phyloP scores from a whole-genome alignment of 1,140 invertebrate genomes.

The Chrysomallon squamiferum region DNA sequence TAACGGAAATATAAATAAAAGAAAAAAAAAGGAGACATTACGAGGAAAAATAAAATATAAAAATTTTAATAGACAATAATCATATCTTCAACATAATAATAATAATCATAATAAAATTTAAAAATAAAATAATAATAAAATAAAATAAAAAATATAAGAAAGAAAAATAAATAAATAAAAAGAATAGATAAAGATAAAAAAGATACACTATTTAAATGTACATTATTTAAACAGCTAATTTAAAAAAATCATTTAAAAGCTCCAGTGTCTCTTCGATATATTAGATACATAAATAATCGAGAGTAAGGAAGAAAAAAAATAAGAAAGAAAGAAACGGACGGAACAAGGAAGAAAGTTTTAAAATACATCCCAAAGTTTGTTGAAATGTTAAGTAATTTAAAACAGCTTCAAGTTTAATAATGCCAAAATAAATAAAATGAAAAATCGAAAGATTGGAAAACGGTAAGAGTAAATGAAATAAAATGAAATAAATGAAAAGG shows the following conservation, averaged over 20 bases:
- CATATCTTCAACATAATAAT: too few species aligned
- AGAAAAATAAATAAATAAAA: not conserved
- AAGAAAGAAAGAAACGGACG: not conserved
- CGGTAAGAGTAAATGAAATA: not conserved
- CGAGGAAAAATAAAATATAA: too few species aligned
- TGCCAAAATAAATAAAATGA: not conserved
- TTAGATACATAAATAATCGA: not conserved
- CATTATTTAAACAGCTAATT: not conserved
- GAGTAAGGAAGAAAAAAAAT: not conserved
- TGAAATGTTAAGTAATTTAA: not conserved
- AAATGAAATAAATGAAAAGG: not conserved
- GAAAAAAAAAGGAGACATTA: too few species aligned
- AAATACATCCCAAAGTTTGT: not conserved
- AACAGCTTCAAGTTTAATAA: not conserved
- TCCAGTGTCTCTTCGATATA: not conserved
- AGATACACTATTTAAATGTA: not conserved
- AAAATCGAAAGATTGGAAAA: not conserved
- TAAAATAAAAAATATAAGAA: not conserved
- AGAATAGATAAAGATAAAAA: not conserved
- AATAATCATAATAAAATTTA: too few species aligned
- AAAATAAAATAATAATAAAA: too few species aligned
- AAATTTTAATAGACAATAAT: too few species aligned
- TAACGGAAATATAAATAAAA: too few species aligned
- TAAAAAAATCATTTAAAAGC: not conserved
- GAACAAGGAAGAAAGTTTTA: not conserved